These are phyloP conservation scores for Gibbula magus DNA, from an alignment of 2,888 invertebrate species.

Conservation along the genomic window DNA sequence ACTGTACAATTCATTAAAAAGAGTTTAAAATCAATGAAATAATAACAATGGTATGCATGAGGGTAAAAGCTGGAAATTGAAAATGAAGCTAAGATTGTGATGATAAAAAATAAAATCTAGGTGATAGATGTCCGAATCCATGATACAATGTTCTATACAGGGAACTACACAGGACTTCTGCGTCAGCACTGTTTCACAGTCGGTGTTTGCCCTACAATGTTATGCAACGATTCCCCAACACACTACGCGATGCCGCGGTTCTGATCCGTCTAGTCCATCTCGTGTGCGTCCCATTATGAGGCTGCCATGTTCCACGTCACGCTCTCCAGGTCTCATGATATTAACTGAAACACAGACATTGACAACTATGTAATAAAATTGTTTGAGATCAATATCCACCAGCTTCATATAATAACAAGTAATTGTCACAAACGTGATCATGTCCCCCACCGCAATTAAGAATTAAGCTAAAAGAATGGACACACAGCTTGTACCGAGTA, in stretches of 20 bases:
- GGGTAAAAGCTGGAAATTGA: constrained; percentile 12
- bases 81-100: constrained; percentile 18
- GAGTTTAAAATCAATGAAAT: neutral
- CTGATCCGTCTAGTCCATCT: neutral
- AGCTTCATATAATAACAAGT: too few relatives aligned
- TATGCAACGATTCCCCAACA: neutral
- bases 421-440: too few relatives aligned
- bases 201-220: neutral
- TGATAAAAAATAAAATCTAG: constrained; percentile 21
- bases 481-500: too few relatives aligned
- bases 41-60: neutral
- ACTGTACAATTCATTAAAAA: constrained; percentile 15
- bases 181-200: neutral
- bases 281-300: neutral
- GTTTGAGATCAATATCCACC: too few relatives aligned
- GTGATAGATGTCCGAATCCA: neutral
- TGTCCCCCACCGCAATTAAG: too few relatives aligned
- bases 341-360: neutral
- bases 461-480: too few relatives aligned
- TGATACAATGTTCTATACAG: constrained; percentile 1
- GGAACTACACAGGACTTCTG: neutral
- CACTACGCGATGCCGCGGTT: neutral
- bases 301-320: neutral
- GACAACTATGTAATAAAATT: too few relatives aligned
- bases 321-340: neutral